Evolutionary conservation across 1,140 invertebrate genomes (phyloP), one percentile per base, ranked within the genome.

Genomic region (Limonius californicus): DNA sequence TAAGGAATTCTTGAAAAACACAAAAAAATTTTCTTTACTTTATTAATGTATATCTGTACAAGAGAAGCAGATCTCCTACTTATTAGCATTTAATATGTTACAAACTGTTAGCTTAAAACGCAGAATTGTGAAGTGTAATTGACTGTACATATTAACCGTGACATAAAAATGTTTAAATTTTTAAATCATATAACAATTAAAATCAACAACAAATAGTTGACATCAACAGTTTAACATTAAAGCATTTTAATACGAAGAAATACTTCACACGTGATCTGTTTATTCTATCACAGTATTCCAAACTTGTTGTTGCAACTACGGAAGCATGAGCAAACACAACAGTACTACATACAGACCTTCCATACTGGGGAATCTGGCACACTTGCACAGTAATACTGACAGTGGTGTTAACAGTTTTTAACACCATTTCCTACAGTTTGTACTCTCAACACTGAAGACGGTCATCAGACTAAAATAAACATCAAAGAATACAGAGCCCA

Each of bases 51-150:
- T 27, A 58, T 58, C 50, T 54, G 61, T 58, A 63, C 61, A 63
- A 58, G 55, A 65, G 50, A 65, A 65, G 63, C 63, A 65, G 63
- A 61, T 65, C 63, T 61, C 54, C 57, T 65, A 65, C 59, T 35
- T 60, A 45, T 30, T 54, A 55, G 55, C 54, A 54, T 45, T 53
- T 60, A 60, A 47, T 57, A 57, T 42, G 56, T 65, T 59, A 61
- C 61, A 65, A 54, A 59, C 58, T 65, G 61, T 54, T 61, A 47
- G 54, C 39, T 58, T 57, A 58, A 56, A 42, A 57, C 54, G n/a
- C 27, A 65, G 42, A 43, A 43, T 14, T 4, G 4, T 53, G 27
- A 56, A 54, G 47, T 64, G 42, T 65, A 65, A 65, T 65, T 65
- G 63, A 65, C 63, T 58, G 59, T 65, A 65, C 63, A 65, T 47